Evolutionary conservation across 2,888 invertebrate genomes (phyloP).

Genomic region (Hirtodrosophila alboralis): DNA sequence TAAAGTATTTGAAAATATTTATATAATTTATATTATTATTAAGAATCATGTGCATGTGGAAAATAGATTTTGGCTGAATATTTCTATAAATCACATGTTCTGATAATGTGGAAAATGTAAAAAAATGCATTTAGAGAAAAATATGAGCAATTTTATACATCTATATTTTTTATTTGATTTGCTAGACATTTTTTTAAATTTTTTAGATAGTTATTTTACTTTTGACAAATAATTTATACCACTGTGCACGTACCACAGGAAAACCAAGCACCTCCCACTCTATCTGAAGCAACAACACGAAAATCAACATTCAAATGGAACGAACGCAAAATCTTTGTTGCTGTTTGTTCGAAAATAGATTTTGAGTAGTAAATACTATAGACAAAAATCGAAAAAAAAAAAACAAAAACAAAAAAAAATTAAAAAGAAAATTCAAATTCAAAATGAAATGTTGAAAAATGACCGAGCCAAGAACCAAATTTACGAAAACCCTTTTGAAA

Average conservation of each 20-base stretch:
- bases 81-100: no score
- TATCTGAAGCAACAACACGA: constrained; percentile 26
- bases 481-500: constrained; percentile 11
- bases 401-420: constrained; percentile 22
- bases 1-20: no score
- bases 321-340: constrained; percentile 50
- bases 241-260: constrained; percentile 30
- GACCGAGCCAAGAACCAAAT: constrained; percentile 7
- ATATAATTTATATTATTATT: no score
- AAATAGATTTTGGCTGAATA: no score
- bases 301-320: constrained; percentile 42
- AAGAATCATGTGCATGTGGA: no score
- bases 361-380: constrained; percentile 81
- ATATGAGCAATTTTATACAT: no score
- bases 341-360: constrained; percentile 78
- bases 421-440: constrained; percentile 36
- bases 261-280: constrained; percentile 26
- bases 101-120: no score
- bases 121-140: no score
- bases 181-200: constrained; percentile 3
- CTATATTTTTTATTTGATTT: constrained; percentile 4
- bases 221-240: constrained; percentile 19
- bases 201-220: not conserved
- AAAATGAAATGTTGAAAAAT: constrained; percentile 39
- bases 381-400: constrained; percentile 63